phyloP scores from a whole-genome alignment of 2,888 invertebrate species.

The Anthophora plumipes region DNA sequence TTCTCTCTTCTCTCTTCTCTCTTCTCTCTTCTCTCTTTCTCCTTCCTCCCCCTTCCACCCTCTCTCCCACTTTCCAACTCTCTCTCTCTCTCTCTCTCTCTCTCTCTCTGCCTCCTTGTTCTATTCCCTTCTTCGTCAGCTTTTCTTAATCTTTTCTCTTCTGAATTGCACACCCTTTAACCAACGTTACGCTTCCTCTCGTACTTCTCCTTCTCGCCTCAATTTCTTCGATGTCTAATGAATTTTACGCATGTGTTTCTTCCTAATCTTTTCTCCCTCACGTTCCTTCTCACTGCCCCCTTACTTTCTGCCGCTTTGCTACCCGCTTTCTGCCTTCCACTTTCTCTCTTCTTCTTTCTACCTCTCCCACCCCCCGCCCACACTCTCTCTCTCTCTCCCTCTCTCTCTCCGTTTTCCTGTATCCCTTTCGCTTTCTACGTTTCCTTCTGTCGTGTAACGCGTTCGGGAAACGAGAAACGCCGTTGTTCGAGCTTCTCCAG shows the following conservation, averaged over 20 bases:
- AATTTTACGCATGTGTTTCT: background rate
- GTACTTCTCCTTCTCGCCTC: background rate
- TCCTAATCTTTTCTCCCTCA: background rate
- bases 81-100: background rate
- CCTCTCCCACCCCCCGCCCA: background rate
- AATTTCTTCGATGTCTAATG: too few relatives aligned
- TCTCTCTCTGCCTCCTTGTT: background rate
- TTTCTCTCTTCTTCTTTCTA: background rate
- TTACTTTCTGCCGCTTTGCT: background rate
- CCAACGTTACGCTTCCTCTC: background rate
- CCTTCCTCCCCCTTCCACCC: background rate
- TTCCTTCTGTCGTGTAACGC: background rate
- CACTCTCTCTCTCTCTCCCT: background rate
- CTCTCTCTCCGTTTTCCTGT: background rate
- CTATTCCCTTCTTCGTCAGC: background rate
- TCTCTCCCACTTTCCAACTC: too few relatives aligned
- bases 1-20: background rate
- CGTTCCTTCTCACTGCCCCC: background rate
- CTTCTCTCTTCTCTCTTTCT: background rate
- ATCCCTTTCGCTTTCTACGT: constrained; percentile 24
- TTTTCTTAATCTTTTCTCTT: too few relatives aligned
- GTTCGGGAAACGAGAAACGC: background rate
- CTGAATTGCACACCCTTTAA: too few relatives aligned
- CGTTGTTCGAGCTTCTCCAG: background rate
- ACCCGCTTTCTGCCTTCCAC: background rate